Base-by-base conservation (phyloP, 2,797 vertebrate genomes). In the Dendrocincla tyrannina region DNA sequence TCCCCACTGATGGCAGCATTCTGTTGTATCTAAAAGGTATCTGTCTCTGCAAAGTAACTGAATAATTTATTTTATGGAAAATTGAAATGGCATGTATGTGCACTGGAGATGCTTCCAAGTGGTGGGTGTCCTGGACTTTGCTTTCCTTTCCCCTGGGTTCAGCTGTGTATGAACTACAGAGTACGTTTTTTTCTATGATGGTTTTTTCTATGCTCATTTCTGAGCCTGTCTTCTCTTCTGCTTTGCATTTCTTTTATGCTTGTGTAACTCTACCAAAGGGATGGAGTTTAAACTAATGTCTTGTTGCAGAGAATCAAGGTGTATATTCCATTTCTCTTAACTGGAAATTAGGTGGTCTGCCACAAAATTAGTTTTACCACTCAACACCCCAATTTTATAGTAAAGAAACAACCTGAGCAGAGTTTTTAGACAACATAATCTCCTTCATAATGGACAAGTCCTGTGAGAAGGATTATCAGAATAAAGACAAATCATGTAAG, bases 101-200 rank as follows among this genome's bases (percentile, higher is more conserved):
- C 49, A 20, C 33, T 25, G 44, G 27, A 42, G 27, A 22, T 73
- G 11, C 24, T 93, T 93, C 32, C 33, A 33, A 22, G 39, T 55
- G 27, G 4, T 58, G 27, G 35, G 49, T 72, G 25, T 17, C 11
- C 13, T 74, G 42, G 30, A 20, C 46, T 41, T 23, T 50, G 30
- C 28, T 78, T 53, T 28, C 27, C 15, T 37, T 79, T 89, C 27
- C 50, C 7, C 39, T 66, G 42, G 30, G 13, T 88, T 60, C 47
- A 79, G 19, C 32, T 58, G 7, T 46, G 10, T 72, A 17, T 41
- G 27, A 87, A 49, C 46, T 30, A 30, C 55, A 53, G 35, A 67
- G 12, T 47, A 28, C 3, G 2, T 0, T 1, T 42, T 52, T 76
- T 85, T 17, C 35, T 56, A 0, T 63, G 47, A 44, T 47, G 17